Evolutionary conservation across 2,113 vertebrate species (phyloP), one percentile per base, ranked within the genome.

Genomic region (Sylvietta virens): DNA sequence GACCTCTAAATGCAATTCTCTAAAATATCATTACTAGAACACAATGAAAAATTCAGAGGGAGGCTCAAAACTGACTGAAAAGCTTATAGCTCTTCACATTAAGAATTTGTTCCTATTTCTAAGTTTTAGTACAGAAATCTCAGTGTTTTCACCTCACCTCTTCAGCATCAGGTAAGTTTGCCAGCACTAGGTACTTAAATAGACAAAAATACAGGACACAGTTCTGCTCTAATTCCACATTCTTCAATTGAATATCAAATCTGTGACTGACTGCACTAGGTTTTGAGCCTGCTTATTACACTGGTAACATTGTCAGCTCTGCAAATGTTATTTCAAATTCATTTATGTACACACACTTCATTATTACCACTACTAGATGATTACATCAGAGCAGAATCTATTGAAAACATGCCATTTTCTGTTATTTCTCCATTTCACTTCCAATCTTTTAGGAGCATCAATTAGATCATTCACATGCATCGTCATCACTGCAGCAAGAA

Each of bases 141-240:
- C 93, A 98, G 98, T 99, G 97, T 99, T 99, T 99, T 98, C 98
- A 98, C 97, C 98, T 98, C 78, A 98, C 98, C 97, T 99, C 98
- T 97, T 99, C 97, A 96, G 98, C 98, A 97, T 98, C 98, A 98
- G 98, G 98, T 80, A 98, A 99, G 71, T 98, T 99, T 87, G 98
- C 98, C 97, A 99, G 97, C 89, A 99, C 98, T 79, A 98, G 98
- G 93, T 98, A 99, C 93, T 98, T 98, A 81, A 98, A 99, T 81
- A 98, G 98, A 97, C 98, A 98, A 62, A 98, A 99, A 6, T 98
- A 98, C 73, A 99, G 97, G 65, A 98, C 95, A 77, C 97, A 96
- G 95, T 98, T 99, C 97, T 99, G 98, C 98, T 98, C 98, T 92
- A 98, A 98, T 94, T 99, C 98, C 95, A 99, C 77, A 81, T 98